Conservation (phyloP, 2,797 vertebrate genomes). For the Dendrocincla tyrannina region DNA sequence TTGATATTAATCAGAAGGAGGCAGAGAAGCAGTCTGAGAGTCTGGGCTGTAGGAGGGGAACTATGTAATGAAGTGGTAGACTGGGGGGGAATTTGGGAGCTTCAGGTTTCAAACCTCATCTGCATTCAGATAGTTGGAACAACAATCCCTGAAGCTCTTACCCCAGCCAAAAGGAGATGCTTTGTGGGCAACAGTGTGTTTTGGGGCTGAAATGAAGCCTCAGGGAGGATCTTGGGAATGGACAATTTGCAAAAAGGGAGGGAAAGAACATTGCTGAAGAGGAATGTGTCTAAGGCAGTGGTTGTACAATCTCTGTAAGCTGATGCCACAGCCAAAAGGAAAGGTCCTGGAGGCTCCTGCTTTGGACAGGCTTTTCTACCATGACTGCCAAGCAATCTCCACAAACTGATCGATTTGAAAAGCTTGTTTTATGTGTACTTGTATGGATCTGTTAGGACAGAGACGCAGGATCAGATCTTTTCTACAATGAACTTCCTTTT, state of each 20-base stretch:
- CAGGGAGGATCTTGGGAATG: background rate
- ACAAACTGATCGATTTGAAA: background rate
- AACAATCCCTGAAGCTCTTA: background rate
- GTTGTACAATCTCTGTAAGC: background rate
- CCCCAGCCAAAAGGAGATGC: background rate
- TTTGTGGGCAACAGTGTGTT: background rate
- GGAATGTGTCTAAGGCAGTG: background rate
- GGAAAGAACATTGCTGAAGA: background rate
- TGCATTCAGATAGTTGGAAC: background rate
- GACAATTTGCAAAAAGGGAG: background rate
- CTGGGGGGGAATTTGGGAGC: background rate
- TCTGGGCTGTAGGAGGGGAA: background rate
- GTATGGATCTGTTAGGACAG: background rate
- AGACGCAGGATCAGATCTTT: background rate
- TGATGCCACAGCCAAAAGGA: background rate
- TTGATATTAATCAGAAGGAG: background rate
- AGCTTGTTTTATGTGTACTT: background rate
- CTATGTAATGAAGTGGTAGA: background rate
- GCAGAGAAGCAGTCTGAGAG: background rate
- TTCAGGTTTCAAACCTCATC: background rate
- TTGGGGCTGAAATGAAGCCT: background rate
- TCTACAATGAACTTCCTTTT: fast-evolving
- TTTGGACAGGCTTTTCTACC: background rate
- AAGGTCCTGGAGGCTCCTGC: background rate
- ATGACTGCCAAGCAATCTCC: background rate